phyloP scores from a whole-genome alignment of 1,140 invertebrate genomes.

The Zaprionus vittiger region DNA sequence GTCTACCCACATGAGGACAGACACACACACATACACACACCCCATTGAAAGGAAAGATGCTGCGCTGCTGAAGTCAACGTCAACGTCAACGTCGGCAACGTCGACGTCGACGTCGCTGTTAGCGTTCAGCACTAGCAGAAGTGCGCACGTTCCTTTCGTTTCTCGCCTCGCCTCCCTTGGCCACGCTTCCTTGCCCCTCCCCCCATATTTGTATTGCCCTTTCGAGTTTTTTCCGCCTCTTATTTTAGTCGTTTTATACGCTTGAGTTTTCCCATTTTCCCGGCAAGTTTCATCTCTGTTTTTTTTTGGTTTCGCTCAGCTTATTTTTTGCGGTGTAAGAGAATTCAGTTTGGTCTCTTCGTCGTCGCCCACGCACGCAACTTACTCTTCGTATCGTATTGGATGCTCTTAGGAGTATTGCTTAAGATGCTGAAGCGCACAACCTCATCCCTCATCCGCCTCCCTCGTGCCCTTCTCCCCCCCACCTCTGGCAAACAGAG shows the following conservation, averaged over 20 bases:
- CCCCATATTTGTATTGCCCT: slow-evolving; percentile 42
- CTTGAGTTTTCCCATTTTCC: slow-evolving; percentile 40
- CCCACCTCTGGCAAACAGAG: neutral
- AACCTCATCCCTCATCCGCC: neutral
- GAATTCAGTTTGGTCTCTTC: slow-evolving; percentile 14
- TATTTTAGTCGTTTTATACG: slow-evolving; percentile 60
- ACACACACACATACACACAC: slow-evolving; percentile 19
- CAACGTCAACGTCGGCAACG: neutral
- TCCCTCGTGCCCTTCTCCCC: neutral
- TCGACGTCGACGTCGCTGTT: slow-evolving; percentile 30
- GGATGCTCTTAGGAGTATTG: slow-evolving; percentile 38
- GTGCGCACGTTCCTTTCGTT: slow-evolving; percentile 51
- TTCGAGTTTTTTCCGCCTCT: slow-evolving; percentile 31
- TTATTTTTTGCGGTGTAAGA: slow-evolving; percentile 28
- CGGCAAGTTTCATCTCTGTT: slow-evolving; percentile 46
- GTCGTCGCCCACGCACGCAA: neutral
- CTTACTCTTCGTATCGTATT: slow-evolving; percentile 28
- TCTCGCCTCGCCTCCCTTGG: slow-evolving; percentile 34
- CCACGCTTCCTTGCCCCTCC: slow-evolving; percentile 38
- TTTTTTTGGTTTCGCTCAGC: slow-evolving; percentile 20
- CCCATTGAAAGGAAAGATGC: neutral
- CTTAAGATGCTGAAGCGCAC: slow-evolving; percentile 19
- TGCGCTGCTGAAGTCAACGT: slow-evolving; percentile 22
- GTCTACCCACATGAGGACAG: slow-evolving; percentile 61
- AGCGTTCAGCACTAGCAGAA: slow-evolving; percentile 26